phyloP scores from a whole-genome alignment of 2,113 vertebrate species.

The Heteronetta atricapilla region DNA sequence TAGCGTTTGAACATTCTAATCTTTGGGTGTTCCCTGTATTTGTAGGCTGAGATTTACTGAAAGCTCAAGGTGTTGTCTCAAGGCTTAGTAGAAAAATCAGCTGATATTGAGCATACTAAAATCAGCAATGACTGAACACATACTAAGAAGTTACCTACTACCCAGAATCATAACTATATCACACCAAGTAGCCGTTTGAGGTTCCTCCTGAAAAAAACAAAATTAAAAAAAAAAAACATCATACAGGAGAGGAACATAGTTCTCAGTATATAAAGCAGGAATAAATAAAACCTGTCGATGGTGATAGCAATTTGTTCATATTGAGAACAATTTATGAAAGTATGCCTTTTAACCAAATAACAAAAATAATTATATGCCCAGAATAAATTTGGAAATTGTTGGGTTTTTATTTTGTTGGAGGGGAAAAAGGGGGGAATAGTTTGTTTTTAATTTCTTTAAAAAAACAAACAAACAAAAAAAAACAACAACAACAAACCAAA shows the following conservation, averaged over 20 bases:
- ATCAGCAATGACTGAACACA: background rate
- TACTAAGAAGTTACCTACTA: background rate
- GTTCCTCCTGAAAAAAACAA: background rate
- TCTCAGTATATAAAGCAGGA: background rate
- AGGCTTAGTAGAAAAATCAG: background rate
- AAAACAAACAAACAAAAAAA: background rate
- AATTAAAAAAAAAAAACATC: background rate
- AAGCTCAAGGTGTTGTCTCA: background rate
- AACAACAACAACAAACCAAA: too few relatives aligned
- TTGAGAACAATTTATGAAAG: background rate
- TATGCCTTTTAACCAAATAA: background rate
- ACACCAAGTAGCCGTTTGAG: background rate
- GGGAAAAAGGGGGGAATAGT: too few relatives aligned
- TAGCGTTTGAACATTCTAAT: background rate
- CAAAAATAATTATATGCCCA: background rate
- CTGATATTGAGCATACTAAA: background rate
- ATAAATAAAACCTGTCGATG: background rate
- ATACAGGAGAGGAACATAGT: background rate
- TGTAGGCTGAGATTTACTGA: conserved; percentile 8
- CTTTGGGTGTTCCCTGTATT: background rate
- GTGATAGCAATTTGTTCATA: background rate
- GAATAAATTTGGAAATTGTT: too few relatives aligned
- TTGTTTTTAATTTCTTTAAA: too few relatives aligned
- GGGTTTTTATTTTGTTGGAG: too few relatives aligned
- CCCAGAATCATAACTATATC: background rate